Evolutionary conservation across 2,888 invertebrate species (phyloP).

Genomic region (Unio pictorum): DNA sequence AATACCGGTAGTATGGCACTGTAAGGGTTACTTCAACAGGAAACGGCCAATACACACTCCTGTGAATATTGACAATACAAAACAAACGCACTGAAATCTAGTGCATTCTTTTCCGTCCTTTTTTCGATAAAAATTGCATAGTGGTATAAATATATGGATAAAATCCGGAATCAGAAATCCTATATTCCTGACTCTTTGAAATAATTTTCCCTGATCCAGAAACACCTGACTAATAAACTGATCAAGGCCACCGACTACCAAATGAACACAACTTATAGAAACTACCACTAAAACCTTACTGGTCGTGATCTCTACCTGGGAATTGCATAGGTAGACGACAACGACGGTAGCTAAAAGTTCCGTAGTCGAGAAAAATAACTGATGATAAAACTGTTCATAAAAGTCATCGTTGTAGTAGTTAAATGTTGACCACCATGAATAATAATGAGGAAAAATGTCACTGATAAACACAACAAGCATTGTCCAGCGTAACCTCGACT

Average conservation of each 20-base stretch:
- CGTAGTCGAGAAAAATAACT: slow-evolving; percentile 53
- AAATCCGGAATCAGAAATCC: slow-evolving; percentile 53
- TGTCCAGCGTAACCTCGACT: slow-evolving; percentile 17
- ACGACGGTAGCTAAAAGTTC: slow-evolving; percentile 45
- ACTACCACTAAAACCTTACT: slow-evolving; percentile 47
- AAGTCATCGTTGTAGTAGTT: slow-evolving; percentile 60
- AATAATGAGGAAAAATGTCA: slow-evolving; percentile 59
- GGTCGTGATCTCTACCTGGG: slow-evolving; percentile 21
- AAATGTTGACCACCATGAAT: slow-evolving; percentile 58
- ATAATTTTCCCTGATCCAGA: slow-evolving; percentile 30
- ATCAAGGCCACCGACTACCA: slow-evolving; percentile 50
- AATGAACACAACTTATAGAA: slow-evolving; percentile 46
- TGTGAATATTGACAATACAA: no score
- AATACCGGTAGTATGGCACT: no score
- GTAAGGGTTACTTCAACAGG: no score
- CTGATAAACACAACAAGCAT: slow-evolving; percentile 46
- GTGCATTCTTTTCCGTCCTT: no score
- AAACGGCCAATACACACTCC: no score
- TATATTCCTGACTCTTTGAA: slow-evolving; percentile 47
- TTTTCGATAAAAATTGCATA: background rate
- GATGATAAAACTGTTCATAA: slow-evolving; percentile 46
- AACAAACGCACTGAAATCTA: no score
- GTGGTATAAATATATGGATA: slow-evolving; percentile 67
- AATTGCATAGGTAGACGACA: slow-evolving; percentile 43
- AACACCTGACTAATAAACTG: slow-evolving; percentile 54